Conservation (phyloP, 2,797 vertebrate species). For the Muraenolepis orangiensis region DNA sequence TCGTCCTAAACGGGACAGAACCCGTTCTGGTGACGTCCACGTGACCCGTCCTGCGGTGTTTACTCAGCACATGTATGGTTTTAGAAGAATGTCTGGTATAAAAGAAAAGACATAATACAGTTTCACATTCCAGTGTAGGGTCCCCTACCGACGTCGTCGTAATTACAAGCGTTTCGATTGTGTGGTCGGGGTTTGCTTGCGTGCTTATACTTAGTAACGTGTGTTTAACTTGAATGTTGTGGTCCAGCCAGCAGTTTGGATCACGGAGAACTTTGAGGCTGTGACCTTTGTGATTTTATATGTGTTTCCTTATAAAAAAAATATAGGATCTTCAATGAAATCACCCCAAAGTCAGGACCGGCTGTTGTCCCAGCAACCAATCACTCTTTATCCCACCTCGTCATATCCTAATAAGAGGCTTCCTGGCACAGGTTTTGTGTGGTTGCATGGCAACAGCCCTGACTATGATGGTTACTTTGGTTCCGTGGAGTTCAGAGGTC, state of each 20-base stretch:
- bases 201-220: background rate
- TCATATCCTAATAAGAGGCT: background rate
- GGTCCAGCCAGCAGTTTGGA: background rate
- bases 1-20: too few species aligned
- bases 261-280: background rate
- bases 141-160: too few species aligned
- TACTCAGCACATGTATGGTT: too few species aligned
- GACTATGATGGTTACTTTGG: background rate
- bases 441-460: conserved; percentile 4
- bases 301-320: background rate
- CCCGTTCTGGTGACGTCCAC: too few species aligned
- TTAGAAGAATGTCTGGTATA: too few species aligned
- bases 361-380: background rate
- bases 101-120: too few species aligned
- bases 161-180: background rate
- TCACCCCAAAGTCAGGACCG: background rate
- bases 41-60: too few species aligned
- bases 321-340: background rate
- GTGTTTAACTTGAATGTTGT: background rate
- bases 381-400: background rate
- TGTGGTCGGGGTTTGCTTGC: background rate
- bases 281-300: background rate
- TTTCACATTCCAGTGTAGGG: background rate
- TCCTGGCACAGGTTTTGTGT: background rate
- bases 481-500: conserved; percentile 37